phyloP scores from a whole-genome alignment of 2,113 vertebrate species.

The Patagioenas fasciata region DNA sequence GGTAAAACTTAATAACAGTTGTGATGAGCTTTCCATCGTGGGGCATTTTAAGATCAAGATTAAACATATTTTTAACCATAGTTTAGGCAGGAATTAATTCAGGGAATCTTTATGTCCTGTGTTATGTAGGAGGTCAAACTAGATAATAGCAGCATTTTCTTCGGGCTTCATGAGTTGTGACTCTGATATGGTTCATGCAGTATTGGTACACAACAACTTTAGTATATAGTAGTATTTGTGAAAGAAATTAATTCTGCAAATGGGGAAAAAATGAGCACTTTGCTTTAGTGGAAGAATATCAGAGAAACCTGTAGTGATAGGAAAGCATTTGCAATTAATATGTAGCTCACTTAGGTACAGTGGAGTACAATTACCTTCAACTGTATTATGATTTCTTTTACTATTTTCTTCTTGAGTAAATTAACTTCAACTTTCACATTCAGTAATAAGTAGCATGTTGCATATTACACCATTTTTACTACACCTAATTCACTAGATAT shows the following conservation, averaged over 20 bases:
- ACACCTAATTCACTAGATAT: background rate
- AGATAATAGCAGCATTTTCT: background rate
- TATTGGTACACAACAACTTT: background rate
- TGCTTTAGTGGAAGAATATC: background rate
- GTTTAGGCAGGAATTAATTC: background rate
- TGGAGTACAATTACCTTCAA: background rate
- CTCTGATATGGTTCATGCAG: background rate
- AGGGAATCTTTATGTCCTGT: background rate
- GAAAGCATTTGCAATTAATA: background rate
- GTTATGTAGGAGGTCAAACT: background rate
- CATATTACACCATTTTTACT: slow-evolving; percentile 32
- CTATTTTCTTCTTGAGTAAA: slow-evolving; percentile 26
- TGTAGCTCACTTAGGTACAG: background rate
- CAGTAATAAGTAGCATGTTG: background rate
- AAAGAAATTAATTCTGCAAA: background rate
- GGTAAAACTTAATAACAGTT: background rate
- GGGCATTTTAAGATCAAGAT: background rate
- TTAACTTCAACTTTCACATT: slow-evolving; percentile 45
- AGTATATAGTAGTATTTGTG: background rate
- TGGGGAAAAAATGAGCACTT: background rate
- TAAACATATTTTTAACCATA: background rate
- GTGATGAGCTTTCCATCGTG: background rate
- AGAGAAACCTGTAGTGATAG: background rate
- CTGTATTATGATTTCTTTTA: background rate
- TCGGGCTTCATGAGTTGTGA: background rate